Percentiles rank a stretch among this genome's conserved stretches.
phyloP scores from a whole-genome alignment of 2,888 invertebrate species.

The Acanthococcus lagerstroemiae region DNA sequence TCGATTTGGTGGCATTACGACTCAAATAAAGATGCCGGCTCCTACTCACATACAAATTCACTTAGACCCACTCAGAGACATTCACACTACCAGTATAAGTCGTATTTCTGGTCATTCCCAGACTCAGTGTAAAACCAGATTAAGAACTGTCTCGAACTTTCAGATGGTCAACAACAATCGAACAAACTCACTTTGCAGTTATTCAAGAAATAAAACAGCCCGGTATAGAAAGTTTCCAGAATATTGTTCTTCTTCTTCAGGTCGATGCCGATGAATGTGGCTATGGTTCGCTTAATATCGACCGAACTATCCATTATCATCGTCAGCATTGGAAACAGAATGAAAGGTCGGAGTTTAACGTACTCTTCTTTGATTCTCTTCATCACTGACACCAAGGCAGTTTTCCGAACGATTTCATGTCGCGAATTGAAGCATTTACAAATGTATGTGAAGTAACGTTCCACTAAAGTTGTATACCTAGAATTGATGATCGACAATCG shows the following conservation, averaged over 20 bases:
- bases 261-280: slow-evolving; percentile 16
- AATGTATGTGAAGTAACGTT: slow-evolving; percentile 22
- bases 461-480: slow-evolving; percentile 15
- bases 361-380: slow-evolving; percentile 20
- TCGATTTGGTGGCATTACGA: too few relatives aligned
- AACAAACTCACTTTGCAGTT: slow-evolving; percentile 23
- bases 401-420: slow-evolving; percentile 19
- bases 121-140: too few relatives aligned
- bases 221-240: slow-evolving; percentile 13
- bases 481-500: too few relatives aligned
- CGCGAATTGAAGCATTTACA: slow-evolving; percentile 19
- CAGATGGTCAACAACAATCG: too few relatives aligned
- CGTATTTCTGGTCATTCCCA: too few relatives aligned
- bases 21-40: too few relatives aligned
- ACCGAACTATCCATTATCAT: slow-evolving; percentile 18
- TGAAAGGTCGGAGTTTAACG: slow-evolving; percentile 24
- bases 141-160: too few relatives aligned
- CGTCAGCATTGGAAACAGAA: slow-evolving; percentile 19
- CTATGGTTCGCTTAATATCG: slow-evolving; percentile 9
- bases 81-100: too few relatives aligned
- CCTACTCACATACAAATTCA: too few relatives aligned
- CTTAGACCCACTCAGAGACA: too few relatives aligned
- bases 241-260: slow-evolving; percentile 9
- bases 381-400: slow-evolving; percentile 10
- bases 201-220: slow-evolving; percentile 21